A percentile compares a stretch with the other conserved stretches of the same genome.
phyloP scores from a whole-genome alignment of 2,888 invertebrate species.

The Dromius quadrimaculatus region DNA sequence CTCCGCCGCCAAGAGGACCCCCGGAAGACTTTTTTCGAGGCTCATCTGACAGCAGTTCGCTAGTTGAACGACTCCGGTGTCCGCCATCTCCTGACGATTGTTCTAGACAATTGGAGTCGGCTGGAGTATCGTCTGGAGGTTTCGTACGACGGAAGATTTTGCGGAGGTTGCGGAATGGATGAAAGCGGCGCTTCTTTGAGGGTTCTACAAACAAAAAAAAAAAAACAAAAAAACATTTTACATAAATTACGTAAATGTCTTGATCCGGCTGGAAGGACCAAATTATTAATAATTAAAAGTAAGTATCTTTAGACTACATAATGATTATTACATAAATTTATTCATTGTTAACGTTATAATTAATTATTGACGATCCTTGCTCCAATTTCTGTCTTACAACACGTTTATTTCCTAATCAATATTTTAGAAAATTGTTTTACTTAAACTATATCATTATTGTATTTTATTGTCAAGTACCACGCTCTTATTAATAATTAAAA shows the following conservation, averaged over 20 bases:
- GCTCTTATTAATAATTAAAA: no score
- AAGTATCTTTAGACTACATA: background rate
- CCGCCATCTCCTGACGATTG: constrained; percentile 61
- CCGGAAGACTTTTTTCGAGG: constrained; percentile 68
- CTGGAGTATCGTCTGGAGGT: constrained; percentile 54
- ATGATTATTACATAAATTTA: constrained; percentile 14
- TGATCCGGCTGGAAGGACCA: background rate
- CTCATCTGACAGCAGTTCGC: constrained; percentile 74
- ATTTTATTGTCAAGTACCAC: no score
- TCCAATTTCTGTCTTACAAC: constrained; percentile 18
- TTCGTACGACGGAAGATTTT: constrained; percentile 75
- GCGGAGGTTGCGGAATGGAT: constrained; percentile 74
- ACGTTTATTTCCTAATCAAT: background rate
- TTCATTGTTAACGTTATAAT: constrained; percentile 15
- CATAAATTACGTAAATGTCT: background rate
- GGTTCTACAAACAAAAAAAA: constrained; percentile 65
- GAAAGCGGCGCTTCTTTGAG: constrained; percentile 73
- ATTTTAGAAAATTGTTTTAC: no score
- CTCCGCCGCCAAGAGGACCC: constrained; percentile 63
- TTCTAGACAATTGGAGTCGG: constrained; percentile 59
- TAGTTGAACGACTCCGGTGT: constrained; percentile 71
- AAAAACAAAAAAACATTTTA: background rate
- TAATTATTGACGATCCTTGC: constrained; percentile 16
- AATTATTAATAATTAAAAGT: background rate
- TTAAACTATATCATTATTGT: no score